Evolutionary conservation across 2,888 invertebrate species (phyloP).

Genomic region (Leptopilina drosophilae): DNA sequence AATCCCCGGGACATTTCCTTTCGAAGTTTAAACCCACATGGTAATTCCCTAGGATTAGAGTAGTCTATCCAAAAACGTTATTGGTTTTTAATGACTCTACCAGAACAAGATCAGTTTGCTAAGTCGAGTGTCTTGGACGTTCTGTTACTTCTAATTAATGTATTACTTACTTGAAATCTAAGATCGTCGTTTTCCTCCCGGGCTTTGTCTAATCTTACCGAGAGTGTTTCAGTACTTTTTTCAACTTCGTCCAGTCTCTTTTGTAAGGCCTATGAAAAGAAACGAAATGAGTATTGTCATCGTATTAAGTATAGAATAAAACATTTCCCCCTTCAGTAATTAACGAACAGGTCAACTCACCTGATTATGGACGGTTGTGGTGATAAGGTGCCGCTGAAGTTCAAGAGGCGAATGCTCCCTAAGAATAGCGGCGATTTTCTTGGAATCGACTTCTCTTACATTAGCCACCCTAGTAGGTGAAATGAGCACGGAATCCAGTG

Average conservation of each 20-base stretch:
- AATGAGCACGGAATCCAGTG: conserved; percentile 84
- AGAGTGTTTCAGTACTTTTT: conserved; percentile 83
- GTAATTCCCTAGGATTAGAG: no score
- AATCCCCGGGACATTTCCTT: no score
- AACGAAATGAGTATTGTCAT: background rate
- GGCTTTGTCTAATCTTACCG: conserved; percentile 84
- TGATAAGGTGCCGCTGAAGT: conserved; percentile 89
- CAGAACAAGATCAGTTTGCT: no score
- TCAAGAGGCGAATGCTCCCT: conserved; percentile 89
- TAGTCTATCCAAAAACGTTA: no score
- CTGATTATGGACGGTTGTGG: conserved; percentile 90
- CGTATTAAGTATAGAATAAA: background rate
- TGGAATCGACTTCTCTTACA: conserved; percentile 83
- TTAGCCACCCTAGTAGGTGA: conserved; percentile 82
- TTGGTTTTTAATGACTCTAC: no score
- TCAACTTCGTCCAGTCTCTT: conserved; percentile 85
- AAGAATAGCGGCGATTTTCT: conserved; percentile 90
- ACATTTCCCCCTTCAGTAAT: background rate
- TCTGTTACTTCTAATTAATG: background rate
- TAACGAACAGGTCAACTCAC: conserved; percentile 75
- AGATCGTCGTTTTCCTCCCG: conserved; percentile 90
- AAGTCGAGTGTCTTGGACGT: no score
- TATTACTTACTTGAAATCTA: conserved; percentile 84
- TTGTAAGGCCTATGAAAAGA: conserved; percentile 83
- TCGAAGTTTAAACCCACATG: no score